Conservation (phyloP, 1,140 invertebrate genomes). For the Agrypnia vestita region DNA sequence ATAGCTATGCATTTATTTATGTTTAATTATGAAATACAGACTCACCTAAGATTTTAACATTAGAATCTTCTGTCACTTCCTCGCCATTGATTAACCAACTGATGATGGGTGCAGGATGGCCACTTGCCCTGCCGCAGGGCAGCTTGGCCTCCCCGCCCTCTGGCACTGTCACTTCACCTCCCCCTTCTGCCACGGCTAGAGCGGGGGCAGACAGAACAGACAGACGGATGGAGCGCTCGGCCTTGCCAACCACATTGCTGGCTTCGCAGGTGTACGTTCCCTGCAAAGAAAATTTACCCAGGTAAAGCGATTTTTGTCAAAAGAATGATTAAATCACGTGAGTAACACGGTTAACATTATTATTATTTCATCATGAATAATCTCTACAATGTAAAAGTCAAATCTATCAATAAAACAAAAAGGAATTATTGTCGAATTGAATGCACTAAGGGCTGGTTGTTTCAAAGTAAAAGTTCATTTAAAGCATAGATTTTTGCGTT, state of each 20-base stretch:
- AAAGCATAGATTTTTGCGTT: no score
- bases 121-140: constrained; percentile 74
- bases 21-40: not conserved
- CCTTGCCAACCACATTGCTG: constrained; percentile 50
- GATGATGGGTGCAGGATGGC: constrained; percentile 81
- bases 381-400: no score
- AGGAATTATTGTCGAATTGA: no score
- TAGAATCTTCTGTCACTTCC: constrained; percentile 73
- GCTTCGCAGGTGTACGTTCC: constrained; percentile 69
- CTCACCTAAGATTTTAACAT: constrained; percentile 68
- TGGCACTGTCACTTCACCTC: constrained; percentile 64
- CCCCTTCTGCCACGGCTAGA: constrained; percentile 65
- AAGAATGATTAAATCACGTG: no score
- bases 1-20: no score
- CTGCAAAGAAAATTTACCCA: constrained; percentile 59
- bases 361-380: no score
- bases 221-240: constrained; percentile 21
- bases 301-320: no score
- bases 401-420: no score
- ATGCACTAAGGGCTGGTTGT: no score
- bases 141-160: constrained; percentile 66
- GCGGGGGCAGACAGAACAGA: constrained; percentile 52
- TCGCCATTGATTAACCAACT: constrained; percentile 91
- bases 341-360: no score
- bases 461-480: no score